phyloP scores from a whole-genome alignment of 2,888 invertebrate species.

The Altica lythri region DNA sequence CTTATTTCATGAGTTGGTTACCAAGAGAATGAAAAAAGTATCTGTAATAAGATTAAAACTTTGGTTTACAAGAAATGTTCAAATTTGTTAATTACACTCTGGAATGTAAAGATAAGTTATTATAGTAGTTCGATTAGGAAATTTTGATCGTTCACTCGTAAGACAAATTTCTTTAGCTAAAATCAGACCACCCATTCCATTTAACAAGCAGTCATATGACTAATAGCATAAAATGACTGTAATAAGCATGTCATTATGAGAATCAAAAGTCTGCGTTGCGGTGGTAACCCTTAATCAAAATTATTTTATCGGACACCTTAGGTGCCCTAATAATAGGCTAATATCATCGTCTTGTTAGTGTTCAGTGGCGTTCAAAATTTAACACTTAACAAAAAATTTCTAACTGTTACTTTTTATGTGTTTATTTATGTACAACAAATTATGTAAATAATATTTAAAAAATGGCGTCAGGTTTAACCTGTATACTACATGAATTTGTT shows the following conservation, averaged over 20 bases:
- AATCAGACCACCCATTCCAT: slow-evolving; percentile 49
- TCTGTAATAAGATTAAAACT: no score
- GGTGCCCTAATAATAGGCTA: slow-evolving; percentile 49
- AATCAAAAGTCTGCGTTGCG: slow-evolving; percentile 42
- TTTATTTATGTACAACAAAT: not conserved
- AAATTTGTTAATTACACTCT: no score
- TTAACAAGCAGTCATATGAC: slow-evolving; percentile 52
- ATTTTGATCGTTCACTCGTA: no score
- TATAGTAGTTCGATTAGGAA: no score
- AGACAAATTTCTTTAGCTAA: slow-evolving; percentile 1
- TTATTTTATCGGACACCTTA: slow-evolving; percentile 50
- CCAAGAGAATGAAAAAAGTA: no score
- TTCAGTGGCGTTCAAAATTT: slow-evolving; percentile 38
- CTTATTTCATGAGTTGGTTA: no score
- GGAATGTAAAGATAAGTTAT: no score
- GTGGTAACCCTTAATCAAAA: slow-evolving; percentile 51
- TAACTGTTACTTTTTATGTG: no score
- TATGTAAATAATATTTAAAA: not conserved
- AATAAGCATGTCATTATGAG: slow-evolving; percentile 52
- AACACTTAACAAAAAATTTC: no score
- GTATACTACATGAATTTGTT: no score
- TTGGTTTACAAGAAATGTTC: no score
- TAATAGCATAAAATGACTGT: slow-evolving; percentile 54
- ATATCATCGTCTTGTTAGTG: slow-evolving; percentile 50
- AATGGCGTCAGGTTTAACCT: no score